These are phyloP conservation scores for Pogonus chalceus DNA, from an alignment of 1,140 invertebrate species.

Conservation along the genomic window DNA sequence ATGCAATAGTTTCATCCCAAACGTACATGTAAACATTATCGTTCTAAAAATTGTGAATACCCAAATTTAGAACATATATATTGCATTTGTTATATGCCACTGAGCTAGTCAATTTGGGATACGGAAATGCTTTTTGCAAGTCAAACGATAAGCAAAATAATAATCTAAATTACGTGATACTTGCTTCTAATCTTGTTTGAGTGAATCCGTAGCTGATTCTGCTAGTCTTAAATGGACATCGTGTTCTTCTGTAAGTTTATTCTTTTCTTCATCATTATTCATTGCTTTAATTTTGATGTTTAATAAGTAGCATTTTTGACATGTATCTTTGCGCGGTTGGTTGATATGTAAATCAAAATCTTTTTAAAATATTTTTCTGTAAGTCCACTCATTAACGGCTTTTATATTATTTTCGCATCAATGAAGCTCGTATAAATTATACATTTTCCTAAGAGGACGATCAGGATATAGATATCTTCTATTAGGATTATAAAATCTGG, in stretches of 20 bases:
- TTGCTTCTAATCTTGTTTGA: constrained; percentile 11
- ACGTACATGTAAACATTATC: constrained; percentile 13
- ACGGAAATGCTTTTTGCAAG: too few relatives aligned
- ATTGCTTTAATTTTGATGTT: constrained; percentile 9
- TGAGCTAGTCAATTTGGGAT: constrained; percentile 16
- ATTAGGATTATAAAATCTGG: constrained; percentile 14
- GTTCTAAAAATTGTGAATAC: constrained; percentile 14
- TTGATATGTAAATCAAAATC: constrained; percentile 18
- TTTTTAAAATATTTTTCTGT: too few relatives aligned
- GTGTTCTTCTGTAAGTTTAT: constrained; percentile 12
- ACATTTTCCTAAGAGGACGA: constrained; percentile 17
- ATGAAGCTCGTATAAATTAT: constrained; percentile 16
- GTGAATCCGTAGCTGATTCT: too few relatives aligned
- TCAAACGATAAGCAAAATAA: constrained; percentile 15
- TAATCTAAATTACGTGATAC: constrained; percentile 4
- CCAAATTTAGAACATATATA: constrained; percentile 20
- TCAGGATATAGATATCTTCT: constrained; percentile 17
- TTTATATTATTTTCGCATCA: constrained; percentile 10
- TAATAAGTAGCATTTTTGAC: constrained; percentile 17
- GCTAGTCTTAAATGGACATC: constrained; percentile 17
- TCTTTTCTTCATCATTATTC: constrained; percentile 12
- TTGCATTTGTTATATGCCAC: constrained; percentile 20
- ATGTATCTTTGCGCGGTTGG: constrained; percentile 17
- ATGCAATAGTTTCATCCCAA: constrained; percentile 15
- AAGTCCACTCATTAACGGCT: constrained; percentile 15